Evolutionary conservation across 2,797 vertebrate genomes (phyloP).

Genomic region (Chelon auratus): DNA sequence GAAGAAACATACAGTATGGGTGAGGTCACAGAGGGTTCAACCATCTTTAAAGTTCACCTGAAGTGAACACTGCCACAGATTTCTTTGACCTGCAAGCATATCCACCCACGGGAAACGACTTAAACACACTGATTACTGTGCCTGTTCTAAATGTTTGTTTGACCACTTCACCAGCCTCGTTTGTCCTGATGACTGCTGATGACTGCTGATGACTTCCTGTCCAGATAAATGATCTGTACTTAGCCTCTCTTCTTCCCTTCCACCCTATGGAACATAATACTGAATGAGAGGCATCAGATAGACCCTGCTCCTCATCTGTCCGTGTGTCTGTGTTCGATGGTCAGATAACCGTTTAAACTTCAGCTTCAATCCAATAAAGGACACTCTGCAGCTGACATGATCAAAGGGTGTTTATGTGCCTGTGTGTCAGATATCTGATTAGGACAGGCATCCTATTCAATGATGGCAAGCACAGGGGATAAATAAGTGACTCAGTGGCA

Average conservation of each 20-base stretch:
- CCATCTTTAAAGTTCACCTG: too few relatives aligned
- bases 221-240: slow-evolving; percentile 58
- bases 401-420: slow-evolving; percentile 28
- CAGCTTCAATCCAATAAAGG: slow-evolving; percentile 65
- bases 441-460: slow-evolving; percentile 75
- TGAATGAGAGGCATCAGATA: slow-evolving; percentile 49
- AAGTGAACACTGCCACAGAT: too few relatives aligned
- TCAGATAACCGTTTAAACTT: slow-evolving; percentile 52
- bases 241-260: slow-evolving; percentile 44
- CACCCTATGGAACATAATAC: slow-evolving; percentile 67
- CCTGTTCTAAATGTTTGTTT: too few relatives aligned
- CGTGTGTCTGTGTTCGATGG: slow-evolving; percentile 3
- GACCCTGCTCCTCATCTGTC: neutral
- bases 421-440: slow-evolving; percentile 67
- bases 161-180: too few relatives aligned
- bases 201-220: slow-evolving; percentile 61
- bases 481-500: slow-evolving; percentile 75
- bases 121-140: too few relatives aligned
- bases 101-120: too few relatives aligned
- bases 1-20: too few relatives aligned
- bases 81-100: too few relatives aligned
- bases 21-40: too few relatives aligned
- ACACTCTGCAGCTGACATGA: slow-evolving; percentile 49
- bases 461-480: slow-evolving; percentile 60
- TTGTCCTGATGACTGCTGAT: slow-evolving; percentile 12